phyloP scores from a whole-genome alignment of 2,113 vertebrate genomes.

The Rattus rattus region DNA sequence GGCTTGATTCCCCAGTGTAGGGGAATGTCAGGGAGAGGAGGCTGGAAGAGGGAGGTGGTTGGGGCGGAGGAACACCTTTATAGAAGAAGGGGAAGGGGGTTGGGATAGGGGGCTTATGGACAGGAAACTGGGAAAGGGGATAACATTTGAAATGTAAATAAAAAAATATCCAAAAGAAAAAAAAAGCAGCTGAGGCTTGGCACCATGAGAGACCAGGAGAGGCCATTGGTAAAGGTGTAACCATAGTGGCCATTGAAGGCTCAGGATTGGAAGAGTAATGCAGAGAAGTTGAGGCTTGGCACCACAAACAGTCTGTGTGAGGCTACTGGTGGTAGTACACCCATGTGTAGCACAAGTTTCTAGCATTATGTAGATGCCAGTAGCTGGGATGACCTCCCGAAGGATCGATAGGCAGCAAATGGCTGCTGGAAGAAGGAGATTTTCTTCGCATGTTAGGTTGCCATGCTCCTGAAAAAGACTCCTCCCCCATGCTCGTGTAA shows the following conservation, averaged over 20 bases:
- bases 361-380: background rate
- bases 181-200: background rate
- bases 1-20: too few species aligned
- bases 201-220: background rate
- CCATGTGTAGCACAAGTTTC: background rate
- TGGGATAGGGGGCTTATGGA: too few species aligned
- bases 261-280: background rate
- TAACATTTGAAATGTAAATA: too few species aligned
- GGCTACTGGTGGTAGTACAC: background rate
- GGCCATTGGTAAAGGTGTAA: background rate
- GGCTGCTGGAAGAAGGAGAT: background rate
- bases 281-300: background rate
- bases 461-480: too few species aligned
- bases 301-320: background rate
- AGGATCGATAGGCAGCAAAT: background rate
- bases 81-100: too few species aligned
- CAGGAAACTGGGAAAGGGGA: too few species aligned
- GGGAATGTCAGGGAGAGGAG: too few species aligned
- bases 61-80: too few species aligned
- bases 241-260: background rate
- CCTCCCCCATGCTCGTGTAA: background rate
- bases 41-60: too few species aligned
- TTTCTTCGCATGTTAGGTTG: background rate
- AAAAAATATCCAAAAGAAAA: too few species aligned
- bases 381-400: background rate